Evolutionary conservation across 1,140 invertebrate species (phyloP).

Genomic region (Planococcus citri): DNA sequence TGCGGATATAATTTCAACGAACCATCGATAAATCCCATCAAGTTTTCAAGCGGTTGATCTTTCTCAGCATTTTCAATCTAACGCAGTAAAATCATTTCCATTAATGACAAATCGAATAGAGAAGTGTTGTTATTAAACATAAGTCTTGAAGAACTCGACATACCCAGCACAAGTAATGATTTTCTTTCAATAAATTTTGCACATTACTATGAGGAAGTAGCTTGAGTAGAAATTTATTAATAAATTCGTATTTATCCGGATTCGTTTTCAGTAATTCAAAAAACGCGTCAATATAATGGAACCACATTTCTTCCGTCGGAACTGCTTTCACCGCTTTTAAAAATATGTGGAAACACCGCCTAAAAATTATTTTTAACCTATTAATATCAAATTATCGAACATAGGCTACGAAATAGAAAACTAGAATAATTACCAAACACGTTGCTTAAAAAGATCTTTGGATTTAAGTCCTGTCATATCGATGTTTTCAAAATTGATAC

Average conservation of each 20-base stretch:
- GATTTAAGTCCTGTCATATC: background rate
- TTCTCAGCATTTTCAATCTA: constrained; percentile 10
- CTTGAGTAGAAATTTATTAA: background rate
- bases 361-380: constrained; percentile 6
- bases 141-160: too few relatives aligned
- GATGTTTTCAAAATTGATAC: background rate
- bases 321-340: constrained; percentile 2
- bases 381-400: too few relatives aligned
- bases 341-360: constrained; percentile 4
- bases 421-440: constrained; percentile 5
- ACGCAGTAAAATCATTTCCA: too few relatives aligned
- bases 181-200: constrained; percentile 2
- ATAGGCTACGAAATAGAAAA: too few relatives aligned
- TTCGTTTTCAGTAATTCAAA: background rate
- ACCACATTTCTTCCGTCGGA: constrained; percentile 3
- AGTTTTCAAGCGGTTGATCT: background rate
- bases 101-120: too few relatives aligned
- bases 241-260: constrained; percentile 1
- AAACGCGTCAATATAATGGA: background rate
- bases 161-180: constrained; percentile 9
- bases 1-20: background rate
- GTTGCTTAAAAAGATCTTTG: constrained; percentile 8
- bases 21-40: constrained; percentile 5
- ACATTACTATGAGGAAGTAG: constrained; percentile 9
- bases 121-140: too few relatives aligned